Conservation (phyloP, 2,888 invertebrate species). For the Agapostemon virescens region DNA sequence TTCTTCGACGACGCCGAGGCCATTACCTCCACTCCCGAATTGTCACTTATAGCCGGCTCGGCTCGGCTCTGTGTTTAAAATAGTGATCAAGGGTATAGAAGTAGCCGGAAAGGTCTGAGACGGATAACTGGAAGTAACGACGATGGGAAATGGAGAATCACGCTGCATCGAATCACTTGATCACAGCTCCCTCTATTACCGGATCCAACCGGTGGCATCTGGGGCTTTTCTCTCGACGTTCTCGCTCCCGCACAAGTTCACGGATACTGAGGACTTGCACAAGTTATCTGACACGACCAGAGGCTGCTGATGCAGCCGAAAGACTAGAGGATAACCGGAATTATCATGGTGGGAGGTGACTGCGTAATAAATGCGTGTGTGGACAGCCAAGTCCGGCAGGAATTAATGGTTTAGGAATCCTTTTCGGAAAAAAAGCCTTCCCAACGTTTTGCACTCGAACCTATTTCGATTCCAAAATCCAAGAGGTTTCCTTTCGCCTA, state of each 20-base stretch:
- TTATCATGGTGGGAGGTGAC: constrained; percentile 59
- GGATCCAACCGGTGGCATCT: constrained; percentile 11
- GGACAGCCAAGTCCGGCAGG: background rate
- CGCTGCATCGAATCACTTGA: background rate
- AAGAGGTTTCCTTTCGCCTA: no score
- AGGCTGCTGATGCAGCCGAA: constrained; percentile 54
- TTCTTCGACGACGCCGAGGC: background rate
- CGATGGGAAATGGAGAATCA: constrained; percentile 11
- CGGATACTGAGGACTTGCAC: constrained; percentile 31
- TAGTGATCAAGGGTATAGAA: background rate
- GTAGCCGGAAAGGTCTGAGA: background rate
- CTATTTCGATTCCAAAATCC: no score
- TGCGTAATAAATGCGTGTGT: constrained; percentile 53
- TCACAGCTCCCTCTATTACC: background rate
- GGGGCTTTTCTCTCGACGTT: background rate
- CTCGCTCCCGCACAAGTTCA: constrained; percentile 8
- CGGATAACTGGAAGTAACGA: background rate
- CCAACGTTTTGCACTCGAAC: background rate
- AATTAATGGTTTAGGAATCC: background rate
- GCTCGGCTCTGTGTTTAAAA: background rate
- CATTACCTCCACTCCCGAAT: constrained; percentile 20
- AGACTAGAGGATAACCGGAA: constrained; percentile 63
- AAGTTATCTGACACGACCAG: constrained; percentile 35
- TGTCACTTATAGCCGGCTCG: background rate
- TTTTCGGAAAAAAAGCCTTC: background rate